phyloP scores from a whole-genome alignment of 2,797 vertebrate genomes.

The Micromesistius poutassou region DNA sequence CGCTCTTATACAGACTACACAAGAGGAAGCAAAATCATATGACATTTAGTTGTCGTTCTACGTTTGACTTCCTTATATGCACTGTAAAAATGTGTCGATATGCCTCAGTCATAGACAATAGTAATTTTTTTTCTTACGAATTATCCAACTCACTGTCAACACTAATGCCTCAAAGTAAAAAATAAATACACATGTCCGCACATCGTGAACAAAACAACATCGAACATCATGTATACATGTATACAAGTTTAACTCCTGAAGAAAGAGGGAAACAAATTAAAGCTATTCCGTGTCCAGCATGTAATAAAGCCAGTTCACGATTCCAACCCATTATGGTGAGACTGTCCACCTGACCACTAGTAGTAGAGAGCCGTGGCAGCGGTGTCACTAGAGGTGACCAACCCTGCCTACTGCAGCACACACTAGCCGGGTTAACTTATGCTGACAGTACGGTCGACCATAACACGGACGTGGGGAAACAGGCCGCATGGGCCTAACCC shows the following conservation, averaged over 20 bases:
- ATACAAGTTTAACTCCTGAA: not conserved
- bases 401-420: not conserved
- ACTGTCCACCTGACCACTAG: not conserved
- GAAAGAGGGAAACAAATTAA: not conserved
- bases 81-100: not conserved
- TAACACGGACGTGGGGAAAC: slow-evolving; percentile 29
- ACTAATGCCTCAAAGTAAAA: not conserved
- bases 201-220: not conserved
- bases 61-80: not conserved
- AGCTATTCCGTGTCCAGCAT: no score
- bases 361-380: not conserved
- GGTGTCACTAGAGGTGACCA: not conserved
- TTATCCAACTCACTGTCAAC: not conserved
- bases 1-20: not conserved
- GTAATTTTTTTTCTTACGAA: not conserved
- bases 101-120: not conserved
- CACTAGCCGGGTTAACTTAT: not conserved
- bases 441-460: slow-evolving; percentile 41
- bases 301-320: no score
- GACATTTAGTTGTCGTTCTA: not conserved
- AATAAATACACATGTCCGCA: not conserved
- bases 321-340: not conserved
- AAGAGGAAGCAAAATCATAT: not conserved
- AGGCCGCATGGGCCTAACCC: slow-evolving; percentile 40
- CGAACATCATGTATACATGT: not conserved